Evolutionary conservation across 2,888 invertebrate species (phyloP).

Genomic region (Priocnemis perturbator): DNA sequence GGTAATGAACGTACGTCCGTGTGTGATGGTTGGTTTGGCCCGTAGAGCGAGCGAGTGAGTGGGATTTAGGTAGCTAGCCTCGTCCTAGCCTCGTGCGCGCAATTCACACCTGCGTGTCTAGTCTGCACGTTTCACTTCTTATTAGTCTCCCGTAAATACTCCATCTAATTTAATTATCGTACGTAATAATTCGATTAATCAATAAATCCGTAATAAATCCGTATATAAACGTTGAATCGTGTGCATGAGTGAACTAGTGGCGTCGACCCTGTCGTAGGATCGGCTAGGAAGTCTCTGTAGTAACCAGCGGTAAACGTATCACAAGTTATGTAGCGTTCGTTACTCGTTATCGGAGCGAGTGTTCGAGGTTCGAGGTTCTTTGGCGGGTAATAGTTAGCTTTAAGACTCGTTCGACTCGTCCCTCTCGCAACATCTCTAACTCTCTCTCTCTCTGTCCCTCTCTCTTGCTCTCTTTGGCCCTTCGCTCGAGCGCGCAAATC

Average conservation of each 20-base stretch:
- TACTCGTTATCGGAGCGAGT: slow-evolving; percentile 66
- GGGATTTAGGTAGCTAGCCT: slow-evolving; percentile 72
- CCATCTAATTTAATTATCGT: slow-evolving; percentile 66
- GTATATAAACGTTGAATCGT: slow-evolving; percentile 71
- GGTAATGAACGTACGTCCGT: slow-evolving; percentile 12
- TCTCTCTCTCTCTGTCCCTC: slow-evolving; percentile 7
- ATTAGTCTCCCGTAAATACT: slow-evolving; percentile 47
- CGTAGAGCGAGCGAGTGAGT: slow-evolving; percentile 52
- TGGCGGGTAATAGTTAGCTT: slow-evolving; percentile 15
- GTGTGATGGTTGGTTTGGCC: slow-evolving; percentile 33
- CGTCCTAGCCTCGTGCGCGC: slow-evolving; percentile 74
- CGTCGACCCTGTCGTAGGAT: slow-evolving; percentile 62
- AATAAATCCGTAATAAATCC: slow-evolving; percentile 70
- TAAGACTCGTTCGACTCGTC: neutral
- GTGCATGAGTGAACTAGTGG: slow-evolving; percentile 76
- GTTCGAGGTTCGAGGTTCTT: slow-evolving; percentile 55
- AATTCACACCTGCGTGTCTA: slow-evolving; percentile 47
- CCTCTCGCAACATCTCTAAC: neutral
- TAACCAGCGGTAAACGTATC: slow-evolving; percentile 76
- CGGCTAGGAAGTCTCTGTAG: slow-evolving; percentile 75
- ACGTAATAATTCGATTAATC: slow-evolving; percentile 70
- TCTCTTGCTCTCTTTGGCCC: neutral
- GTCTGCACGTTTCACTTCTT: slow-evolving; percentile 30
- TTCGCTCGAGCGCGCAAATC: neutral
- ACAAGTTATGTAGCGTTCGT: slow-evolving; percentile 74